Base-by-base conservation (phyloP, 2,113 vertebrate species). In the Ptychochromis oligacanthus region DNA sequence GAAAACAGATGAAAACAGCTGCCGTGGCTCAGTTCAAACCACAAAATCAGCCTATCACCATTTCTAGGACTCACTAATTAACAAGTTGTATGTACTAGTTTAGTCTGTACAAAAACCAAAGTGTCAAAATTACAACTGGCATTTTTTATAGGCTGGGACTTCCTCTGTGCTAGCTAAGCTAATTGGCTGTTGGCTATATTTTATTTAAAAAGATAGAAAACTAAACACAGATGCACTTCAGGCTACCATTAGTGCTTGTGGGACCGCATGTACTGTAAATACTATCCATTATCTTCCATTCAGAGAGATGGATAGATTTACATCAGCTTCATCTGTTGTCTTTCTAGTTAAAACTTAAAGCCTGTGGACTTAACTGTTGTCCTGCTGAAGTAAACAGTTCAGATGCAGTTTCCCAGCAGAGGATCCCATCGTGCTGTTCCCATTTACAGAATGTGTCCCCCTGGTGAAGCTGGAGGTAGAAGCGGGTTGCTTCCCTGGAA, bases 401-500 rank as follows among this genome's bases (percentile, higher is more conserved):
- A 81, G 74, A 80, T 43, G 75, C 70, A 82, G 79, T 64, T 79
- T 92, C 84, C 85, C 89, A 79, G 70, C 78, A 87, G 87, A 91
- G 80, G 60, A 89, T 79, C 65, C 82, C 31, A 40, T n/a, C n/a
- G n/a, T 72, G 60, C 83, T 56, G 56, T 59, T 84, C 65, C 83
- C 58, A 80, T 72, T 91, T 57, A 18, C n/a, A 87, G 83, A 89
- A 89, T 38, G 81, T 58, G 79, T 88, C 74, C 88, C 83, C 91
- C 81, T 85, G 87, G 90, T 75, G 55, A 90, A 80, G 85, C 84
- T 77, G 90, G 84, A 89, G 88, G 89, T 92, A 85, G 89, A 62
- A 77, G 83, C 89, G 86, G 88, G 86, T 78, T 82, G 89, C 88
- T 80, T 89, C 90, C 84, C 81, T 72, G 88, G 90, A 94, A 91